Percentiles rank a stretch among this genome's conserved stretches.
Evolutionary conservation across 2,797 vertebrate species (phyloP).

Genomic region (Hapalemur alaotrensis): DNA sequence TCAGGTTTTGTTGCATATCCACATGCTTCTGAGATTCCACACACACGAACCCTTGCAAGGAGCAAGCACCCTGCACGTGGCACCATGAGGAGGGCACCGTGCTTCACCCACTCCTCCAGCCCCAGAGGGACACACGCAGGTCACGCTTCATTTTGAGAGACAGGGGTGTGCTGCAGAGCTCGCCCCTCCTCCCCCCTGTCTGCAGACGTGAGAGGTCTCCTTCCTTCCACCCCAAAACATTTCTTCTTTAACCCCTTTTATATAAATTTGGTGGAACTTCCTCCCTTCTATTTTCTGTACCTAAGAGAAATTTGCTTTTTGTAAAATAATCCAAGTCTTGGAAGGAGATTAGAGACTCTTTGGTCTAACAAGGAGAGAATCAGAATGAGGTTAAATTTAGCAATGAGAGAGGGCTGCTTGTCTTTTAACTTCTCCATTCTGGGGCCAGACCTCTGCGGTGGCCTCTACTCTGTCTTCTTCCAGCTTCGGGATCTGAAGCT

Average conservation of each 20-base stretch:
- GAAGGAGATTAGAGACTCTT: not conserved
- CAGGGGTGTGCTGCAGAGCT: accelerated
- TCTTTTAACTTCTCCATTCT: not conserved
- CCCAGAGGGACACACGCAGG: not conserved
- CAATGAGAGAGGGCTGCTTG: not conserved
- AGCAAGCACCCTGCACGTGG: accelerated
- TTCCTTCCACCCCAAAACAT: not conserved
- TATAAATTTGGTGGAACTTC: not conserved
- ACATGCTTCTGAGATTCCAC: not conserved
- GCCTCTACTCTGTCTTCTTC: not conserved
- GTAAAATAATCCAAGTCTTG: not conserved
- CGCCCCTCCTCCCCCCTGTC: accelerated
- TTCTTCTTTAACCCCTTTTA: not conserved
- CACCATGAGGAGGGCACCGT: accelerated
- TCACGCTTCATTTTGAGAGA: not conserved
- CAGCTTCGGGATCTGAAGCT: not conserved
- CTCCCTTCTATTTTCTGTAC: not conserved
- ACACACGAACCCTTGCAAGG: not conserved
- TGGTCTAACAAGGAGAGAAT: constrained; percentile 6
- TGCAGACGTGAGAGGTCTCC: not conserved
- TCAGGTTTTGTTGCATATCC: not conserved
- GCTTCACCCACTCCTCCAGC: accelerated
- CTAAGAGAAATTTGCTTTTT: not conserved
- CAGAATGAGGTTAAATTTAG: not conserved
- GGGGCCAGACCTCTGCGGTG: not conserved